Evolutionary conservation across 2,888 invertebrate genomes (phyloP).

Genomic region (Galerucella calmariensis): DNA sequence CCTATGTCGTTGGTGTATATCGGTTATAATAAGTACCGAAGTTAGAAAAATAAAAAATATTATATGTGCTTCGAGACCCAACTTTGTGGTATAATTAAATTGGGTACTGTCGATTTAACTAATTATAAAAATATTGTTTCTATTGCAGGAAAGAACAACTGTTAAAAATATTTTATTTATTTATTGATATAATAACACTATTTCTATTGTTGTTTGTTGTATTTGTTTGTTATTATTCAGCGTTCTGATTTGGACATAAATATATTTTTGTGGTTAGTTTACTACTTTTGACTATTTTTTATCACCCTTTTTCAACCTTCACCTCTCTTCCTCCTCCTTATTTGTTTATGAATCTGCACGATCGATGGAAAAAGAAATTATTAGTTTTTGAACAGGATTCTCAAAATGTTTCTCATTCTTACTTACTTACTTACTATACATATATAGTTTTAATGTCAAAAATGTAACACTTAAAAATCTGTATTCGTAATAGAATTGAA

Average conservation of each 20-base stretch:
- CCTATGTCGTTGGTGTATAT: background rate
- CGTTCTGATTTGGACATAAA: conserved; percentile 1
- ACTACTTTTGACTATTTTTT: too few relatives aligned
- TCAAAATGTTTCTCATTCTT: too few relatives aligned
- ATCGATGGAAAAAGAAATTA: too few relatives aligned
- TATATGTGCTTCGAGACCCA: background rate
- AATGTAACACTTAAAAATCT: too few relatives aligned
- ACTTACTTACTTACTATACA: too few relatives aligned
- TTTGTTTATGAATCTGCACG: background rate
- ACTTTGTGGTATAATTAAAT: conserved; percentile 46
- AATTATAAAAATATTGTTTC: conserved; percentile 55
- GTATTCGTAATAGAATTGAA: too few relatives aligned
- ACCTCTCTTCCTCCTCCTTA: background rate
- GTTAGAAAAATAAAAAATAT: background rate
- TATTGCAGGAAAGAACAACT: conserved; percentile 53
- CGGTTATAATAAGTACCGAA: background rate
- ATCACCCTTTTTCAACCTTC: too few relatives aligned
- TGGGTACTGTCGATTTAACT: conserved; percentile 53
- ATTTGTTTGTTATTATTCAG: conserved; percentile 13
- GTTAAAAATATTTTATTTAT: conserved; percentile 48
- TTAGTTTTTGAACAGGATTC: too few relatives aligned
- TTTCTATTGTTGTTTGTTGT: conserved; percentile 28
- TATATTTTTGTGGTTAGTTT: background rate
- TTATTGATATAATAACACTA: conserved; percentile 35
- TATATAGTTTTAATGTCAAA: too few relatives aligned